Percentiles rank a stretch among this genome's conserved stretches.
Conservation (phyloP, 2,113 vertebrate species). For the Urocynchramus pylzowi region DNA sequence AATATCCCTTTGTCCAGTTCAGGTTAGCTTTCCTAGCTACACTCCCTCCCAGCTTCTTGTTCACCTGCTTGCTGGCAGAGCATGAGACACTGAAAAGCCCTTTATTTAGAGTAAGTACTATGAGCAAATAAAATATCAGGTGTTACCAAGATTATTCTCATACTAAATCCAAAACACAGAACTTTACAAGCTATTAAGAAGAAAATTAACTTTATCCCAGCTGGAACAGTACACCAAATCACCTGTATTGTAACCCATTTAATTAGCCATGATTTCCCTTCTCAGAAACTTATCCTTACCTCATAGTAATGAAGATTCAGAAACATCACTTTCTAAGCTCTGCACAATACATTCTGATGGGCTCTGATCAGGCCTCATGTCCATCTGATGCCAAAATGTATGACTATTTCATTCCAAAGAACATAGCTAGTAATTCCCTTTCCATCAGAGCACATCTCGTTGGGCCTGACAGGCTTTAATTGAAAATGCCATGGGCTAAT, state of each 20-base stretch:
- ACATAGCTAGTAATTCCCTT: neutral
- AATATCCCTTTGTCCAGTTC: neutral
- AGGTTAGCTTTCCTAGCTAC: neutral
- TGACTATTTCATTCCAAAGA: neutral
- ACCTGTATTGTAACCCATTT: neutral
- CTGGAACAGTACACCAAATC: neutral
- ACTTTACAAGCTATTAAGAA: neutral
- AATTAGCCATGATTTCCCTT: neutral
- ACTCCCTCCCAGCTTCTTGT: neutral
- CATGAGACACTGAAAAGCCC: neutral
- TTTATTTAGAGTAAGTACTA: neutral
- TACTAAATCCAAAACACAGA: neutral
- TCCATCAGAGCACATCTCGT: neutral
- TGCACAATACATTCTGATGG: neutral
- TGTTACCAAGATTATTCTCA: neutral
- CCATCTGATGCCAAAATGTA: neutral
- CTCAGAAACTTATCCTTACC: neutral
- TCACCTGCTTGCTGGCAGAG: neutral
- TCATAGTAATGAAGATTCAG: neutral
- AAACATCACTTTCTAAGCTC: neutral
- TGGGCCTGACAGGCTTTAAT: slow-evolving; percentile 28
- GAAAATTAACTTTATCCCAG: neutral
- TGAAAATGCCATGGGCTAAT: slow-evolving; percentile 46
- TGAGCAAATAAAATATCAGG: neutral
- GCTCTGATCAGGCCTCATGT: neutral